These are phyloP conservation scores for Poeciliopsis turneri DNA, from an alignment of 2,797 vertebrate genomes.

Conservation along the genomic window DNA sequence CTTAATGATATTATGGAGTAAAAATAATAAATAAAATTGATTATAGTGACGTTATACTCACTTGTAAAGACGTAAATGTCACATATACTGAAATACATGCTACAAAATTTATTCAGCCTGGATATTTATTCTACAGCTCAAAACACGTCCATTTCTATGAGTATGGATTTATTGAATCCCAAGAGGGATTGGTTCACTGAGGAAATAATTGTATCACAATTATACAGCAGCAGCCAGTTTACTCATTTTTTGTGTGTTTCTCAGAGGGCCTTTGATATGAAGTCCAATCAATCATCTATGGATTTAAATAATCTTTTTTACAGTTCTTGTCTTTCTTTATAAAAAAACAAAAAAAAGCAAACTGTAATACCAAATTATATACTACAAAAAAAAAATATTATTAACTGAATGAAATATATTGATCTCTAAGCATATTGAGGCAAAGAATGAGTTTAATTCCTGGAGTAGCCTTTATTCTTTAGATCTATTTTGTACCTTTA, in stretches of 20 bases:
- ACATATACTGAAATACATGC: constrained; percentile 22
- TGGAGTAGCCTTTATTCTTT: background rate
- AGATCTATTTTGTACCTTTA: background rate
- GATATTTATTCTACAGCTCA: constrained; percentile 57
- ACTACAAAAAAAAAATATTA: constrained; percentile 5
- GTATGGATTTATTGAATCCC: constrained; percentile 67
- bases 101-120: constrained; percentile 63
- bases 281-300: constrained; percentile 52
- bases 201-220: constrained; percentile 74
- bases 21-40: background rate
- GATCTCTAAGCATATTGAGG: constrained; percentile 67
- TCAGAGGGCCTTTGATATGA: constrained; percentile 44
- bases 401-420: constrained; percentile 66
- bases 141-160: constrained; percentile 73
- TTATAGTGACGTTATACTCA: background rate
- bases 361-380: constrained; percentile 15
- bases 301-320: constrained; percentile 29
- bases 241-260: constrained; percentile 65
- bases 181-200: constrained; percentile 55
- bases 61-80: background rate
- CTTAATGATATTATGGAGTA: background rate
- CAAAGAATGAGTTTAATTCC: background rate
- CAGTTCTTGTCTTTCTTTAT: constrained; percentile 36
- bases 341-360: constrained; percentile 52
- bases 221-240: constrained; percentile 67